Base-by-base conservation (phyloP, 23 tunicate species). In the Oikopleura vanhoeffeni region DNA sequence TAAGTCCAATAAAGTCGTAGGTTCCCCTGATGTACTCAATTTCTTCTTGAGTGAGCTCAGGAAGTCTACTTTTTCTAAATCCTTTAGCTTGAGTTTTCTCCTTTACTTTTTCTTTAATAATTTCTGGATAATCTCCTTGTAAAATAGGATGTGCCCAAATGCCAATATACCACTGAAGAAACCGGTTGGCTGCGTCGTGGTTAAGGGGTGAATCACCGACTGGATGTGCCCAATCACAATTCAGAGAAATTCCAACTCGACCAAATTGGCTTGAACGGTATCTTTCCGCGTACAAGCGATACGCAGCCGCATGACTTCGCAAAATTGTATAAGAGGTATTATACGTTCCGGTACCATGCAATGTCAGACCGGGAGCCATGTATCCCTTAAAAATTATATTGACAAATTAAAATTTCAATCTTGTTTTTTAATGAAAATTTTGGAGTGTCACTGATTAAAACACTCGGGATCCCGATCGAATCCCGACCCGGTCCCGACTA, bases 1-100 rank as follows among this genome's bases (percentile, higher is more conserved):
- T 92, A 0, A 92, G 77, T 2, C 96, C 96, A 85, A 91, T 87
- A 83, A 92, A 92, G 83, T 92, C 97, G 24, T 87, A 84, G 24
- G 93, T 82, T 84, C 91, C 92, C 42, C 32, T 28, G 41, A 92
- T 86, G 57, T 85, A 38, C 13, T 39, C 76, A n/a, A 79, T 87
- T 57, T 92, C 93, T n/a, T 87, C 87, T 75, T 86, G 86, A 34
- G 90, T 92, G 75, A 92, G 87, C 35, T 4, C 84, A 40, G 97
- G 97, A 60, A 92, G 86, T 33, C 98, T 89, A 49, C 60, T 49
- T 49, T 49, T 49, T 49, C 60, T 8, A 49, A 49, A 49, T 49
- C 60, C 60, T 49, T 49, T 49, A 8, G 60, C 60, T 8, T 49
- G 8, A 8, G 60, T 49, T 18, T 49, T 49, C 60, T 8, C 8